These are phyloP conservation scores for Myotis lucifugus DNA, from an alignment of 2,113 vertebrate genomes.

Conservation along the genomic window DNA sequence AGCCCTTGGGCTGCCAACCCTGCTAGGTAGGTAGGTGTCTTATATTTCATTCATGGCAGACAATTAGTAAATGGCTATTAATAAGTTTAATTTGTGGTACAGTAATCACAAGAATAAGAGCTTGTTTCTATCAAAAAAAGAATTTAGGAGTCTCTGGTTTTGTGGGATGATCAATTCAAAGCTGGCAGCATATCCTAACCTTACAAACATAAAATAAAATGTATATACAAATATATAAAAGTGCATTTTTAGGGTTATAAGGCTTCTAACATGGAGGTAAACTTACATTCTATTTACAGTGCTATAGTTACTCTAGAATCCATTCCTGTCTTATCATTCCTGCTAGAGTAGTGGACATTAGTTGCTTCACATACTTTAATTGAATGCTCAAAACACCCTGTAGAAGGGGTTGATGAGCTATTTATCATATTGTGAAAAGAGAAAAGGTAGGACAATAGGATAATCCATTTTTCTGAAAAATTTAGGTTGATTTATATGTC, in stretches of 20 bases:
- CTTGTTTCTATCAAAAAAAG: background rate
- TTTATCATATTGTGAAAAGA: background rate
- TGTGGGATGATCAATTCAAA: background rate
- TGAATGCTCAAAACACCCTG: background rate
- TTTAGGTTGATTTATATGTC: background rate
- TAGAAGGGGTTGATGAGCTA: background rate
- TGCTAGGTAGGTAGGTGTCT: background rate
- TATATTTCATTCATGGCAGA: constrained; percentile 24
- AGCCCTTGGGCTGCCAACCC: background rate
- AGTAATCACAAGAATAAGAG: constrained; percentile 34
- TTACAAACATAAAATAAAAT: background rate
- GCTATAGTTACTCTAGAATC: background rate
- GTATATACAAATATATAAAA: background rate
- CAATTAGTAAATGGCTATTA: background rate
- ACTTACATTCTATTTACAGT: background rate
- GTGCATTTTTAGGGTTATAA: constrained; percentile 4
- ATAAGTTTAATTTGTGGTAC: constrained; percentile 34
- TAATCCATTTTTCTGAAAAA: constrained; percentile 3
- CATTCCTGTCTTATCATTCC: background rate
- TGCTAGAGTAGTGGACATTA: background rate
- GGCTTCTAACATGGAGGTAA: background rate
- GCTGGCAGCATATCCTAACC: background rate
- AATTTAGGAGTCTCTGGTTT: background rate
- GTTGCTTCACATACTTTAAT: background rate
- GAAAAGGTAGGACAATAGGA: background rate